A percentile compares a stretch with the other conserved stretches of the same genome.
Conservation (phyloP, 2,888 invertebrate species). For the Trichacis sp. region DNA sequence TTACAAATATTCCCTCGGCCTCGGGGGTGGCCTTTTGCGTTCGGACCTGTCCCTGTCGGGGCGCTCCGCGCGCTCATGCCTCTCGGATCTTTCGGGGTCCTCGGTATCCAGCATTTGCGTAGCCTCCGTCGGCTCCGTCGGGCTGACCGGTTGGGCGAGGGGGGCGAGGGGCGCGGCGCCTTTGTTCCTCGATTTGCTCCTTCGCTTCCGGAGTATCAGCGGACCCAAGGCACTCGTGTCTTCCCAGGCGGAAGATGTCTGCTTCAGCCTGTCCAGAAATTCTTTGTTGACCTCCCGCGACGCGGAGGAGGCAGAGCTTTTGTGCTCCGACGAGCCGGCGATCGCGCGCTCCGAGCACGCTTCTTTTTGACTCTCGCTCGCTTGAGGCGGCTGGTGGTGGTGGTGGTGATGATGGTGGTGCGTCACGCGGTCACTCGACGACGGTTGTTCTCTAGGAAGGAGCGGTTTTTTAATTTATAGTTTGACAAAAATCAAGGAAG, state of each 20-base stretch:
- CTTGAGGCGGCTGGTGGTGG: constrained; percentile 31
- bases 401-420: constrained; percentile 40
- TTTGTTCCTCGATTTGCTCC: constrained; percentile 74
- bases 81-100: constrained; percentile 49
- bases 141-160: constrained; percentile 71
- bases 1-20: constrained; percentile 66
- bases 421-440: constrained; percentile 23
- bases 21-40: constrained; percentile 64
- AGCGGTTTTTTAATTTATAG: background rate
- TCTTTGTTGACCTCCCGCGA: constrained; percentile 62
- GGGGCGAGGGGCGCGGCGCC: constrained; percentile 70
- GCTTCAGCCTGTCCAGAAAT: constrained; percentile 60
- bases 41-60: constrained; percentile 53
- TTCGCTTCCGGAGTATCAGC: constrained; percentile 71
- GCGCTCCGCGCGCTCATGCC: constrained; percentile 49
- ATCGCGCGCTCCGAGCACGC: constrained; percentile 25
- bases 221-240: constrained; percentile 59
- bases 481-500: too few species aligned
- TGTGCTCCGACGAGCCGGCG: constrained; percentile 23
- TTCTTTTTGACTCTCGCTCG: constrained; percentile 34
- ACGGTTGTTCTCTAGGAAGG: constrained; percentile 24
- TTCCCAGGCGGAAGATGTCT: constrained; percentile 54
- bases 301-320: constrained; percentile 45
- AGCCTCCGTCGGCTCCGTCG: constrained; percentile 73
- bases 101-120: constrained; percentile 70